Evolutionary conservation across 2,888 invertebrate species (phyloP).

Genomic region (Cryptocheilus praepositus): DNA sequence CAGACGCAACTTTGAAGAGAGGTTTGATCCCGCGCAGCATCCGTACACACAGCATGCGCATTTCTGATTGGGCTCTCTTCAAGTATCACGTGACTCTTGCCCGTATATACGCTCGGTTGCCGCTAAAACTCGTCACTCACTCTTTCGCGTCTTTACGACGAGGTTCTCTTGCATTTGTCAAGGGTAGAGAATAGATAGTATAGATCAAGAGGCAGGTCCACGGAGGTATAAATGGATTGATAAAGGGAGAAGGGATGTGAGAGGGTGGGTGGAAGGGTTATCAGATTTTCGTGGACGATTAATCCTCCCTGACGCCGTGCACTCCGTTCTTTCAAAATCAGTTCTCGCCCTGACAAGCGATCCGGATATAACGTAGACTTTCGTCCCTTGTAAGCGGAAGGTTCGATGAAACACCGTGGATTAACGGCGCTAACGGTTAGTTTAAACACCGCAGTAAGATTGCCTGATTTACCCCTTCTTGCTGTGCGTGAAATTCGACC

Average conservation of each 20-base stretch:
- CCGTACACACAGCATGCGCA: conserved; percentile 9
- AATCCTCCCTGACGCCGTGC: too few relatives aligned
- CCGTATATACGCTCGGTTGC: conserved; percentile 51
- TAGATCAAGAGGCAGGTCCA: background rate
- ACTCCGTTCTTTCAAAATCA: too few relatives aligned
- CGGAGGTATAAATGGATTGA: too few relatives aligned
- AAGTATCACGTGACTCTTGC: conserved; percentile 36
- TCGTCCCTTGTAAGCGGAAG: too few relatives aligned
- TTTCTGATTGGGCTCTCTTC: conserved; percentile 6
- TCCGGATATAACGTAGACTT: too few relatives aligned
- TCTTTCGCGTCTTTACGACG: conserved; percentile 52
- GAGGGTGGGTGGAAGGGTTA: background rate
- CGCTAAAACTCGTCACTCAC: conserved; percentile 54
- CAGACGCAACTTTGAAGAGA: too few relatives aligned
- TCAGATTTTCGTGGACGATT: too few relatives aligned
- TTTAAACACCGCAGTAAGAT: background rate
- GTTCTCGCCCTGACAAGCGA: too few relatives aligned
- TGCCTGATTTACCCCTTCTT: background rate
- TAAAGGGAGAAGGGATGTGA: background rate
- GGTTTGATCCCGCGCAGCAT: background rate
- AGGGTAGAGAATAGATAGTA: background rate
- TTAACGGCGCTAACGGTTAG: too few relatives aligned
- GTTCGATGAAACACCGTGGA: too few relatives aligned
- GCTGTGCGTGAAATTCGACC: background rate
- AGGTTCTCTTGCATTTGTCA: conserved; percentile 34